Percentiles rank a stretch among this genome's conserved stretches.
Evolutionary conservation across 2,113 vertebrate genomes (phyloP).

Genomic region (Dipodomys stephensi): DNA sequence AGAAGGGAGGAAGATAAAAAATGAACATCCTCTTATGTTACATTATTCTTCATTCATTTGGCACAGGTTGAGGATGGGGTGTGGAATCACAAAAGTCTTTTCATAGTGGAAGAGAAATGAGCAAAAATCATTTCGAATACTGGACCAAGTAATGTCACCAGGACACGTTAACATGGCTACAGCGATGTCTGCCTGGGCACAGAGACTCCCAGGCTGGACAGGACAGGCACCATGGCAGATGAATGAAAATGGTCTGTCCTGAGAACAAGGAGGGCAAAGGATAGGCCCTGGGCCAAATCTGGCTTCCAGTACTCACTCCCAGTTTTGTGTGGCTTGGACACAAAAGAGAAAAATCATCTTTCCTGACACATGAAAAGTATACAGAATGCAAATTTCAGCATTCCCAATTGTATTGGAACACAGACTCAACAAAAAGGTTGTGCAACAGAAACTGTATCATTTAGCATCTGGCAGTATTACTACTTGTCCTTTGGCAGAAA

Average conservation of each 20-base stretch:
- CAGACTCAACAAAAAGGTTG: neutral
- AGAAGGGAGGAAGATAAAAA: neutral
- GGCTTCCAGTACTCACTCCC: no score
- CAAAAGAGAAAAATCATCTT: neutral
- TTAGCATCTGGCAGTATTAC: neutral
- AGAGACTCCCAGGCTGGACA: neutral
- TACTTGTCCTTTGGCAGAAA: neutral
- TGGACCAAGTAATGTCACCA: neutral
- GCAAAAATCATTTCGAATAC: neutral
- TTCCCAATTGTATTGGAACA: neutral
- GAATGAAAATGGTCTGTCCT: no score
- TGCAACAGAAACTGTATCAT: neutral
- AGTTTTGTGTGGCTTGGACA: no score
- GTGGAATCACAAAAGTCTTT: neutral
- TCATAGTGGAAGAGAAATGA: neutral
- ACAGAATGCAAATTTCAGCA: conserved; percentile 9
- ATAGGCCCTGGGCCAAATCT: fast-evolving
- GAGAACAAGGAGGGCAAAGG: neutral
- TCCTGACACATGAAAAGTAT: neutral
- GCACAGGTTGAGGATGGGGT: neutral
- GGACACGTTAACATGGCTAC: neutral
- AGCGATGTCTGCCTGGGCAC: neutral
- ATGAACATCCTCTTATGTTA: neutral
- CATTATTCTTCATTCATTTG: neutral
- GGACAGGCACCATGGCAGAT: no score